Conservation (phyloP, 2,113 vertebrate genomes). For the Microcebus tavaratra region DNA sequence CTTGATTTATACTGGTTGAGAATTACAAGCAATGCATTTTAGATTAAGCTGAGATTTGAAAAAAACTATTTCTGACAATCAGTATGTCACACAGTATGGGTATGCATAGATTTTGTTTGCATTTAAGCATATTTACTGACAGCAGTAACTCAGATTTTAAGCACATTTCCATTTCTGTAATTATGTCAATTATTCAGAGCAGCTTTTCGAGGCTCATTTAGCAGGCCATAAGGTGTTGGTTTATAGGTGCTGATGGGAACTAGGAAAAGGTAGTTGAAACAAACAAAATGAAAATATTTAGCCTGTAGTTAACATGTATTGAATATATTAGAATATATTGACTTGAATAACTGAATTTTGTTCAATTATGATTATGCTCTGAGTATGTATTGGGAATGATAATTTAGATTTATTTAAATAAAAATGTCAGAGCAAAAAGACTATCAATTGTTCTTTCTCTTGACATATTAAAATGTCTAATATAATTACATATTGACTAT, state of each 20-base stretch:
- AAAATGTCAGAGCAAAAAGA: neutral
- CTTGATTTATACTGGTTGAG: neutral
- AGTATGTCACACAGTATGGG: neutral
- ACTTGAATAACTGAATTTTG: neutral
- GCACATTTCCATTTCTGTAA: neutral
- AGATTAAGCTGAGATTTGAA: neutral
- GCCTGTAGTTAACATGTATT: neutral
- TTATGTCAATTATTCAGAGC: neutral
- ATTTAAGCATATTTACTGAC: neutral
- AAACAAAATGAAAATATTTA: constrained; percentile 59
- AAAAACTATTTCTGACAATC: constrained; percentile 33
- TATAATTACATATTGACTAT: neutral
- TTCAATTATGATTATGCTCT: constrained; percentile 21
- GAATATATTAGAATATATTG: constrained; percentile 42
- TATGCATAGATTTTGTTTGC: neutral
- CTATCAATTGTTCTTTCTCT: neutral
- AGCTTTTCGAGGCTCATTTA: constrained; percentile 33
- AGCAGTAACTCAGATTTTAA: constrained; percentile 32
- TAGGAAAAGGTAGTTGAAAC: constrained; percentile 43
- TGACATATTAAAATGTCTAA: neutral
- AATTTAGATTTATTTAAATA: constrained; percentile 9
- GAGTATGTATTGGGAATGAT: neutral
- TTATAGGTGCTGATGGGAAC: constrained; percentile 15
- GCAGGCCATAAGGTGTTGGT: constrained; percentile 18
- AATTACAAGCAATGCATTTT: neutral